These are phyloP conservation scores for Paracentrotus lividus DNA, from an alignment of 53 echinoderm and acorn worm species.

Conservation along the genomic window DNA sequence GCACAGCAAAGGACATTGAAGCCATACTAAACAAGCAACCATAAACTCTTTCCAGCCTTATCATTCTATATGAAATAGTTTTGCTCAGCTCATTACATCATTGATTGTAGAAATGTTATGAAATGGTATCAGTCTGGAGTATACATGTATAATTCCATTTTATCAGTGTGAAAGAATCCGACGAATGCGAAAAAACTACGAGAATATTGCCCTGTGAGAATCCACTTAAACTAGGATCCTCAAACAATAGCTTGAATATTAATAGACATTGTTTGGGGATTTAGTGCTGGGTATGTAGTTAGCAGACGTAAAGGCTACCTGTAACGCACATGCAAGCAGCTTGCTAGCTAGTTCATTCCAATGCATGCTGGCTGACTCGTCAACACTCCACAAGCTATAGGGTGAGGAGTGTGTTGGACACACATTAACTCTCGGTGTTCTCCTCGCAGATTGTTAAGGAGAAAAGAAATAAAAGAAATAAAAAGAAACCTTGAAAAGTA, in stretches of 20 bases:
- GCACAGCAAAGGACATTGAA: neutral
- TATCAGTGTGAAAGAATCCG: too few relatives aligned
- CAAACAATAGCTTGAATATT: conserved; percentile 36
- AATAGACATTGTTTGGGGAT: neutral
- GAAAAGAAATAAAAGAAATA: too few relatives aligned
- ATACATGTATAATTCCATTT: neutral
- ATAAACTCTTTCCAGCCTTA: neutral
- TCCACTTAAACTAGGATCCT: neutral
- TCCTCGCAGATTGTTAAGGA: conserved; percentile 11
- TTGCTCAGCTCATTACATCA: neutral
- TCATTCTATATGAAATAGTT: neutral
- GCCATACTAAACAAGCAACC: neutral
- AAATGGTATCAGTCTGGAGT: neutral
- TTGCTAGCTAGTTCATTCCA: conserved; percentile 2
- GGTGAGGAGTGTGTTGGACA: conserved; percentile 3
- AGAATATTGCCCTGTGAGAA: neutral
- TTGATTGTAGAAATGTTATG: neutral
- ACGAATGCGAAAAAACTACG: neutral
- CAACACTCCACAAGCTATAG: neutral
- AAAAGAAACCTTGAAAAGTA: too few relatives aligned
- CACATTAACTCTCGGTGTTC: neutral
- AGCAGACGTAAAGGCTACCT: neutral
- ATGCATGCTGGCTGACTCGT: neutral
- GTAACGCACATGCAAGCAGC: neutral
- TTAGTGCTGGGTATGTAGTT: neutral